phyloP scores from a whole-genome alignment of 2,888 invertebrate species.

The Oligia strigilis region DNA sequence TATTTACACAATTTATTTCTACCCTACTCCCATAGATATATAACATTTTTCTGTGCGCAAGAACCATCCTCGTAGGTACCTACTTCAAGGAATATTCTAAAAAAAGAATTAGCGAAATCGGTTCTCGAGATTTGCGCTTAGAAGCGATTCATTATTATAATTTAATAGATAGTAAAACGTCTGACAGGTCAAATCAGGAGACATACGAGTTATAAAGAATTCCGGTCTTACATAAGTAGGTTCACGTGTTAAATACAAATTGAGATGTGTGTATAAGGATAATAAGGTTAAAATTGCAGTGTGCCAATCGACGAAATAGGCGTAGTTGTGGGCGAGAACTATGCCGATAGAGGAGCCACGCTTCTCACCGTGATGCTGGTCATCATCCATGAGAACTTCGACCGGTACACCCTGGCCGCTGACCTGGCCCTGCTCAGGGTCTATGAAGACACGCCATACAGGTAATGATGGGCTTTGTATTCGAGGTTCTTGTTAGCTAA shows the following conservation, averaged over 20 bases:
- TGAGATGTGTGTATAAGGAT: too few relatives aligned
- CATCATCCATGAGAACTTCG: constrained; percentile 77
- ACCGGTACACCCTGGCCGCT: constrained; percentile 73
- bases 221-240: not conserved
- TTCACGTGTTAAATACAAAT: not conserved
- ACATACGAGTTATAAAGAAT: too few relatives aligned
- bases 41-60: too few relatives aligned
- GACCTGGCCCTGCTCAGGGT: constrained; percentile 79
- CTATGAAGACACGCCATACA: constrained; percentile 74
- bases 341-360: constrained; percentile 81
- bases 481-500: not conserved
- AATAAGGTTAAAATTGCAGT: constrained; percentile 67
- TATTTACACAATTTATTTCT: too few relatives aligned
- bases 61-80: too few relatives aligned
- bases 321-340: constrained; percentile 82
- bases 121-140: too few relatives aligned
- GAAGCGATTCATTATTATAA: too few relatives aligned
- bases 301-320: constrained; percentile 78
- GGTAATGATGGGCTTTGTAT: constrained; percentile 63
- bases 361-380: constrained; percentile 76
- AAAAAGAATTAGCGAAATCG: too few relatives aligned
- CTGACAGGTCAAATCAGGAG: too few relatives aligned
- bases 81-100: too few relatives aligned
- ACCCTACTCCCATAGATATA: too few relatives aligned
- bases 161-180: too few relatives aligned